Evolutionary conservation across 2,113 vertebrate species (phyloP).

Genomic region (Cavia aperea): DNA sequence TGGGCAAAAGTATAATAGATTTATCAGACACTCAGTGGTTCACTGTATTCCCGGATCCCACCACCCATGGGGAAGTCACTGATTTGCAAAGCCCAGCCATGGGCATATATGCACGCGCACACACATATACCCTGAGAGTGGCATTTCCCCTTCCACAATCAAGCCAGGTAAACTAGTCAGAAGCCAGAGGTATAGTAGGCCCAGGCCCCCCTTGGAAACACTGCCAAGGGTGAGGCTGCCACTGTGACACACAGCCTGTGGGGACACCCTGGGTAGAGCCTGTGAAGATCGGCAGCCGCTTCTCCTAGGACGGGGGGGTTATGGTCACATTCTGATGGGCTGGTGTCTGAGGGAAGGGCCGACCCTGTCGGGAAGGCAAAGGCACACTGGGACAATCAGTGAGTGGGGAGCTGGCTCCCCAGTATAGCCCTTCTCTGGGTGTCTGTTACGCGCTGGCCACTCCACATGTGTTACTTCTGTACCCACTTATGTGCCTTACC

Average conservation of each 20-base stretch:
- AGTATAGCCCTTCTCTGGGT: fast-evolving
- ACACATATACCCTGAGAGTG: neutral
- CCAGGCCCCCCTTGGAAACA: neutral
- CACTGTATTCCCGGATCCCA: neutral
- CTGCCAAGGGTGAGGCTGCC: fast-evolving
- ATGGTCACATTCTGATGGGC: neutral
- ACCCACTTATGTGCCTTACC: neutral
- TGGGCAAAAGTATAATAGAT: neutral
- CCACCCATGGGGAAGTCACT: no score
- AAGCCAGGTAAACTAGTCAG: neutral
- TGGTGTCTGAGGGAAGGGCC: neutral
- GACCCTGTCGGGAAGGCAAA: fast-evolving
- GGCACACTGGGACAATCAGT: neutral
- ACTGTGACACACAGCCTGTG: neutral
- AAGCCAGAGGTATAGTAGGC: neutral
- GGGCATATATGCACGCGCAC: neutral
- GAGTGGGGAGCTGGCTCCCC: fast-evolving
- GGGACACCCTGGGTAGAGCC: neutral
- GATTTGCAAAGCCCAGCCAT: neutral
- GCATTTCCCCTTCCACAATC: neutral
- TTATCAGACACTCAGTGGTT: neutral
- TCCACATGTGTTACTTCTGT: fast-evolving
- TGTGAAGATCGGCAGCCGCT: neutral
- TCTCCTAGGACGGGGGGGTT: neutral
- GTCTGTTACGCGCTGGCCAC: neutral